These are phyloP conservation scores for Drosophila biarmipes DNA, from an alignment of 1,140 invertebrate species.

Conservation along the genomic window DNA sequence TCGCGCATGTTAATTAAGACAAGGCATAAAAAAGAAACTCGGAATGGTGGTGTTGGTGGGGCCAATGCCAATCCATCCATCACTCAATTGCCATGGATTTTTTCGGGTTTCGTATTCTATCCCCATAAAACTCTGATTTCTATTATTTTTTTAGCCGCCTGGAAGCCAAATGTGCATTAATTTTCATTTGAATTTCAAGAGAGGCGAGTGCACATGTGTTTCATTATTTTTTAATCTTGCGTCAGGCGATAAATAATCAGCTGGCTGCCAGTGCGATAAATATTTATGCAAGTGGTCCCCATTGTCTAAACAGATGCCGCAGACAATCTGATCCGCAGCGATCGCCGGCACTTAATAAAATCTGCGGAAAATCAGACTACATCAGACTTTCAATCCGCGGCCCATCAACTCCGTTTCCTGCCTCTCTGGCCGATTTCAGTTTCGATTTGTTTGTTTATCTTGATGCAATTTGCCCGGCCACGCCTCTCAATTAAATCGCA, in stretches of 20 bases:
- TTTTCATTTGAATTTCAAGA: slow-evolving; percentile 54
- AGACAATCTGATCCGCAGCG: neutral
- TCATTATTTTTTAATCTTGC: slow-evolving; percentile 41
- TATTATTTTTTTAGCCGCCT: slow-evolving; percentile 26
- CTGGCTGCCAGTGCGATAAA: slow-evolving; percentile 60
- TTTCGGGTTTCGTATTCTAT: neutral
- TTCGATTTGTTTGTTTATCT: slow-evolving; percentile 56
- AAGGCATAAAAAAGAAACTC: slow-evolving; percentile 21
- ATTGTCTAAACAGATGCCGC: slow-evolving; percentile 54
- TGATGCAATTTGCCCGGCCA: slow-evolving; percentile 56
- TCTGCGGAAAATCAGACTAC: neutral
- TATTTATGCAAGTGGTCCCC: slow-evolving; percentile 76
- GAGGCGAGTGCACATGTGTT: slow-evolving; percentile 64
- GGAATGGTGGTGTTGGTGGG: slow-evolving; percentile 32
- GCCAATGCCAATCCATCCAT: slow-evolving; percentile 71
- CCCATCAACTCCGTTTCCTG: slow-evolving; percentile 7
- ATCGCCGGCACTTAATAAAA: slow-evolving; percentile 51
- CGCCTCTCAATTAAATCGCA: slow-evolving; percentile 71
- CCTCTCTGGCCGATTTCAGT: slow-evolving; percentile 5
- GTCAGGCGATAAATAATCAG: slow-evolving; percentile 73
- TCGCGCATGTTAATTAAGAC: slow-evolving; percentile 74
- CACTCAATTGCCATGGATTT: slow-evolving; percentile 71
- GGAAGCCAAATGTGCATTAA: slow-evolving; percentile 73
- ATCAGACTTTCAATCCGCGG: slow-evolving; percentile 16
- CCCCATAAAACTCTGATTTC: slow-evolving; percentile 31